Conservation (phyloP, 2,113 vertebrate species). For the Anoura caudifer region DNA sequence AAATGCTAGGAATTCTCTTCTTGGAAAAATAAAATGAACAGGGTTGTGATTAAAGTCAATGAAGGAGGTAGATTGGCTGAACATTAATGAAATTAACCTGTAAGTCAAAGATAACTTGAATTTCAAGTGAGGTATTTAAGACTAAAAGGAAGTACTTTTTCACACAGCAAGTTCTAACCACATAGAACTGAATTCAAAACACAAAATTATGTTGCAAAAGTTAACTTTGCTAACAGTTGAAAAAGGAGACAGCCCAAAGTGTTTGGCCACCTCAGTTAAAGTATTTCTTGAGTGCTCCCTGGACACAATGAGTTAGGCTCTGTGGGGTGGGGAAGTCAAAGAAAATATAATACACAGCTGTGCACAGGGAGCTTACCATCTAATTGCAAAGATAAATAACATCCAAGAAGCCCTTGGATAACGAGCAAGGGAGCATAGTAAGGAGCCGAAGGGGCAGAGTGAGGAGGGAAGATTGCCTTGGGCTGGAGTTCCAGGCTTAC, state of each 20-base stretch:
- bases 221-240: background rate
- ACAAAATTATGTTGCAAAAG: conserved; percentile 12
- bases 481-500: background rate
- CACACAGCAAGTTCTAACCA: background rate
- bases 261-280: background rate
- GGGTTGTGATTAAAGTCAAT: background rate
- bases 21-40: background rate
- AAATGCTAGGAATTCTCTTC: background rate
- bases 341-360: background rate
- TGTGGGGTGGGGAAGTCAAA: background rate
- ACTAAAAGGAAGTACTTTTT: background rate
- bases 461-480: background rate
- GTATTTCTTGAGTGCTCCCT: background rate
- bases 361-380: background rate
- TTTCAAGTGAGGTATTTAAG: background rate
- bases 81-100: background rate
- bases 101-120: background rate
- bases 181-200: background rate
- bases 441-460: background rate
- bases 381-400: background rate
- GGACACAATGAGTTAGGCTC: background rate
- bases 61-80: background rate
- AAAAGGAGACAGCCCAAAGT: background rate
- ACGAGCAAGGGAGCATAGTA: background rate
- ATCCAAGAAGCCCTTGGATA: background rate